Evolutionary conservation across 2,888 invertebrate genomes (phyloP), one percentile per base, ranked within the genome.

Genomic region (Leptopilina myrica): DNA sequence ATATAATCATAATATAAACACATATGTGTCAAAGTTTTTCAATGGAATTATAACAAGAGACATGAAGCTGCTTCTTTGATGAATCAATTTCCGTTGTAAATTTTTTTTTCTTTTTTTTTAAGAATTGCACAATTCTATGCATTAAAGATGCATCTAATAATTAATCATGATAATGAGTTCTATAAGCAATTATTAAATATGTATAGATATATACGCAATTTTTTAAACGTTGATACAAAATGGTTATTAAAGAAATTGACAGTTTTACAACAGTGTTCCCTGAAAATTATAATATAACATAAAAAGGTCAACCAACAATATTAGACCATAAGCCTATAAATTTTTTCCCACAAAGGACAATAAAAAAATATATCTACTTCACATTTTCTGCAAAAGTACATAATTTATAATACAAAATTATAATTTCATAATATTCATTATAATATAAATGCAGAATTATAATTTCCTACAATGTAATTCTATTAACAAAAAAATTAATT

Each of bases 41-140:
- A 11, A 33, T 43, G n/a, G 14, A 73, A 73, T 33, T 73, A 56
- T 2, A 40, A 73, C n/a, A 11, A n/a, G 2, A n/a, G 8, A 20
- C 8, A 43, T 43, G 8, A 53, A 56, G 12, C 5, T 33, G 53
- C 53, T 14, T 26, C 6, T 73, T 59, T 73, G 56, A 56, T 73
- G 73, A 73, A 73, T 73, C 73, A 73, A 73, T 40, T 14, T 56
- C 56, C 56, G 40, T n/a, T 40, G 15, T 26, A 59, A 56, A 49
- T 2, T 49, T 49, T 49, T 49, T 33, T 33, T 33, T 33, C 3
- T 7, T 46, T 26, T 56, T 53, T 56, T 69, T 26, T 26, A 69
- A 49, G 5, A 49, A 53, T 69, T 69, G 14, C 49, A 20, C 11
- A 69, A 26, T 69, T 53, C 26, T 20, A 62, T 62, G 62, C n/a